These are phyloP conservation scores for Lycocorax pyrrhopterus DNA, from an alignment of 2,113 vertebrate species.

Conservation along the genomic window DNA sequence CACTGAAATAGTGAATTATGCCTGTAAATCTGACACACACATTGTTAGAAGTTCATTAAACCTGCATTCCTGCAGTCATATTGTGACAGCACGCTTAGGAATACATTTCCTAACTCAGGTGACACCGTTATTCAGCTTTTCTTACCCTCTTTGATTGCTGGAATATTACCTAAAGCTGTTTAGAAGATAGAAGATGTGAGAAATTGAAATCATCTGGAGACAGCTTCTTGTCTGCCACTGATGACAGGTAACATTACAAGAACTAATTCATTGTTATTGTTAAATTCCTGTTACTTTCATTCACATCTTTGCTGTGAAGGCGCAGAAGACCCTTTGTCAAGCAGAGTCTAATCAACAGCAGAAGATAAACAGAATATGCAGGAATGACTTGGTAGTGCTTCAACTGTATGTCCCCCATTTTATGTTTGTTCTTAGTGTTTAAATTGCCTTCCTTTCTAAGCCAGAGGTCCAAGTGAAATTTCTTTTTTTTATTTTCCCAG, in stretches of 20 bases:
- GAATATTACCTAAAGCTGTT: neutral
- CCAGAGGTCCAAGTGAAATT: neutral
- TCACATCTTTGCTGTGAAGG: neutral
- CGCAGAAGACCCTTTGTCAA: neutral
- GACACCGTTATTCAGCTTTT: neutral
- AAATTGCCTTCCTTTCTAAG: constrained; percentile 3
- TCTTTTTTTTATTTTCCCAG: constrained; percentile 33
- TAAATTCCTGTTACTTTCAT: neutral
- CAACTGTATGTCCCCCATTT: neutral
- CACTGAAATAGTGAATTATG: neutral
- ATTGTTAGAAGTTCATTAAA: neutral
- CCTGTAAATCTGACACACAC: neutral
- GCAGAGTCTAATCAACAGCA: neutral
- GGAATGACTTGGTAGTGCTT: neutral
- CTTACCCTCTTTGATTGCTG: neutral
- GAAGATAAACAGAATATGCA: neutral
- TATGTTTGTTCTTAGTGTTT: constrained; percentile 30
- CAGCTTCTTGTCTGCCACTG: neutral
- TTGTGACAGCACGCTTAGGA: neutral
- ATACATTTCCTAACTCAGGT: neutral
- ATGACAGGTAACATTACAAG: neutral
- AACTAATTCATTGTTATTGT: neutral
- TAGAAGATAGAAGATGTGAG: neutral
- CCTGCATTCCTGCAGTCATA: neutral
- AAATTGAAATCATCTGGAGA: neutral